A percentile compares a stretch with the other conserved stretches of the same genome.
phyloP scores from a whole-genome alignment of 2,888 invertebrate species.

The Archips xylosteana region DNA sequence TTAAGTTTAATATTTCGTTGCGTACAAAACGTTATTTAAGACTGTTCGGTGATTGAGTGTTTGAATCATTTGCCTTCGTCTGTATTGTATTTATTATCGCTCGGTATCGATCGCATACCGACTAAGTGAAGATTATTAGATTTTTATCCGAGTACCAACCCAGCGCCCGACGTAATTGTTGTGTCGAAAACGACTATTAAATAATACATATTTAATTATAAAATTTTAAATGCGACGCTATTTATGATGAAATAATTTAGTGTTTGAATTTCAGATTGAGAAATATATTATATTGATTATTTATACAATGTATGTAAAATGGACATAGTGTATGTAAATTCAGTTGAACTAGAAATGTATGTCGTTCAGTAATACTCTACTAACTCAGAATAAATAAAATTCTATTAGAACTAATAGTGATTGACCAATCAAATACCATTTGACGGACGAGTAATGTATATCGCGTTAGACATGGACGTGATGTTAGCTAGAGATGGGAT shows the following conservation, averaged over 20 bases:
- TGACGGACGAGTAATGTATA: slow-evolving; percentile 60
- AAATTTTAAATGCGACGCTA: slow-evolving; percentile 80
- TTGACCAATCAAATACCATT: slow-evolving; percentile 75
- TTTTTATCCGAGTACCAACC: slow-evolving; percentile 67
- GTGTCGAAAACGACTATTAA: slow-evolving; percentile 63
- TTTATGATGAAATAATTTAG: slow-evolving; percentile 79
- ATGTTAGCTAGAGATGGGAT: slow-evolving; percentile 58
- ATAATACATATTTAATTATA: slow-evolving; percentile 67
- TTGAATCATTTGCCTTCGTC: slow-evolving; percentile 73
- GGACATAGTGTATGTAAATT: slow-evolving; percentile 74
- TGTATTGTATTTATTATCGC: slow-evolving; percentile 69
- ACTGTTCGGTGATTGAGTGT: slow-evolving; percentile 81
- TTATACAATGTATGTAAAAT: slow-evolving; percentile 65
- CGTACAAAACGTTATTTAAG: slow-evolving; percentile 82
- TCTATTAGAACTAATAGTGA: slow-evolving; percentile 64
- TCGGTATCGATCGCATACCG: slow-evolving; percentile 54
- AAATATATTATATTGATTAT: slow-evolving; percentile 67
- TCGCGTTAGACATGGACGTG: slow-evolving; percentile 60
- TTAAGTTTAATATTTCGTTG: slow-evolving; percentile 69
- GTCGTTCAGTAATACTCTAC: slow-evolving; percentile 67
- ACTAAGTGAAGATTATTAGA: slow-evolving; percentile 61
- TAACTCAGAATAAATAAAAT: slow-evolving; percentile 59
- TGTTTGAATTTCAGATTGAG: slow-evolving; percentile 79
- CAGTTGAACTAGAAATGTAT: slow-evolving; percentile 77
- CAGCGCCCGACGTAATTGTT: slow-evolving; percentile 66